These are phyloP conservation scores for Muscicapa striata DNA, from an alignment of 2,797 vertebrate species.

Conservation along the genomic window DNA sequence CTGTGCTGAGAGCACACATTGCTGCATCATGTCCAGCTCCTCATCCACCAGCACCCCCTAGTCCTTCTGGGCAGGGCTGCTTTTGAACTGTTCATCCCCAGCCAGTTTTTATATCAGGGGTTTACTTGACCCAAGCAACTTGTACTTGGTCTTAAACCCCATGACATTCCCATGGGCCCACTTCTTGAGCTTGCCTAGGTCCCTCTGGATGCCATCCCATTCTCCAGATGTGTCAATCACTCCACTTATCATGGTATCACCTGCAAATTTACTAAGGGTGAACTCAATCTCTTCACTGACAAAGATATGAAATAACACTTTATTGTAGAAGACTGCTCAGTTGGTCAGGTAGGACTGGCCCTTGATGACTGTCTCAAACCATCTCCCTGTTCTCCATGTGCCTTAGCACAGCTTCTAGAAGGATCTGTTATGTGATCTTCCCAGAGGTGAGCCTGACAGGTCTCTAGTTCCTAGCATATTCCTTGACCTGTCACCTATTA, in stretches of 20 bases:
- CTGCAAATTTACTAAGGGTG: not conserved
- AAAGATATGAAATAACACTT: not conserved
- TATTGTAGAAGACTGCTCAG: rapidly evolving
- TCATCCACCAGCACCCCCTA: not conserved
- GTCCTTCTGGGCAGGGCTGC: not conserved
- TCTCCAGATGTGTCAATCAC: not conserved
- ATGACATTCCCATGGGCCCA: not conserved
- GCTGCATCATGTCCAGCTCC: not conserved
- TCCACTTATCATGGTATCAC: not conserved
- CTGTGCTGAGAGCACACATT: rapidly evolving
- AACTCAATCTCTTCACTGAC: rapidly evolving
- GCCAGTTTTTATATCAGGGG: rapidly evolving
- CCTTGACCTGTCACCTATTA: not conserved
- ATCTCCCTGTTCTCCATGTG: not conserved
- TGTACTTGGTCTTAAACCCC: not conserved
- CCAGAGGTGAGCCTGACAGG: not conserved
- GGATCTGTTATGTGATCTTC: not conserved
- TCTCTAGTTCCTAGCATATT: not conserved
- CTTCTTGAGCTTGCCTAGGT: not conserved
- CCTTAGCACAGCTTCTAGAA: not conserved
- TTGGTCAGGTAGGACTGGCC: not conserved
- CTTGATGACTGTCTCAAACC: not conserved
- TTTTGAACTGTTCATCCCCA: not conserved
- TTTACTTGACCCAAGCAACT: rapidly evolving
- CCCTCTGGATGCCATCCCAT: not conserved